Percentiles rank a stretch among this genome's conserved stretches.
phyloP scores from a whole-genome alignment of 2,113 vertebrate genomes.

The Actenoides lindsayi region DNA sequence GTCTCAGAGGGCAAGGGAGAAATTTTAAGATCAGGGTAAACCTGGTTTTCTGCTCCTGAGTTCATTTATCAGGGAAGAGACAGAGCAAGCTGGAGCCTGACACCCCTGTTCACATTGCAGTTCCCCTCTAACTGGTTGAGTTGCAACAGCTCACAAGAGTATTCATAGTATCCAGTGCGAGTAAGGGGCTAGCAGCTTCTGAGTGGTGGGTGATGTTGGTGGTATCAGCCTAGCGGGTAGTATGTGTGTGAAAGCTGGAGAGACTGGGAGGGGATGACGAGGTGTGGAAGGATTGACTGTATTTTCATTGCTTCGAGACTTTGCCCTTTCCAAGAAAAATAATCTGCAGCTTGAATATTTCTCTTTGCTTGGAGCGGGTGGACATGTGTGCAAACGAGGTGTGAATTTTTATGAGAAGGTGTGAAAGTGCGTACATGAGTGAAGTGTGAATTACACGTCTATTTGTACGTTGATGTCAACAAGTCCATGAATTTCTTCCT shows the following conservation, averaged over 20 bases:
- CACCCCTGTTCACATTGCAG: neutral
- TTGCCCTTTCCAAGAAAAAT: slow-evolving; percentile 74
- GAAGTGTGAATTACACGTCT: slow-evolving; percentile 68
- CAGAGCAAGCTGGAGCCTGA: neutral
- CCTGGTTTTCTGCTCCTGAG: neutral
- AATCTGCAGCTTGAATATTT: slow-evolving; percentile 69
- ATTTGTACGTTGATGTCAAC: slow-evolving; percentile 57
- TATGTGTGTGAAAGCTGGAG: slow-evolving; percentile 44
- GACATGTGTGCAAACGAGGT: slow-evolving; percentile 71
- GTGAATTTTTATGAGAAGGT: slow-evolving; percentile 71
- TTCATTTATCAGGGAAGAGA: neutral
- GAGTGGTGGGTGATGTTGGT: slow-evolving; percentile 47
- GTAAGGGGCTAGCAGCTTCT: slow-evolving; percentile 36
- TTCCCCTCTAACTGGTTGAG: neutral
- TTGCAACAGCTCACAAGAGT: neutral
- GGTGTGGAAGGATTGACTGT: slow-evolving; percentile 55
- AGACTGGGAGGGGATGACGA: slow-evolving; percentile 39
- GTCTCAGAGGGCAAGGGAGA: neutral
- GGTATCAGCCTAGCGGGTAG: slow-evolving; percentile 53
- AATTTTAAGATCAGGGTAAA: neutral
- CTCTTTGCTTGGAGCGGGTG: slow-evolving; percentile 62
- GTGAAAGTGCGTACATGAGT: slow-evolving; percentile 62
- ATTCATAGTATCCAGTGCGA: neutral
- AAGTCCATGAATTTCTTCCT: slow-evolving; percentile 12
- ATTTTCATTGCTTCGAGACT: slow-evolving; percentile 67